Base-by-base conservation (phyloP, 2,888 invertebrate genomes). In the Brachyopa scutellaris region DNA sequence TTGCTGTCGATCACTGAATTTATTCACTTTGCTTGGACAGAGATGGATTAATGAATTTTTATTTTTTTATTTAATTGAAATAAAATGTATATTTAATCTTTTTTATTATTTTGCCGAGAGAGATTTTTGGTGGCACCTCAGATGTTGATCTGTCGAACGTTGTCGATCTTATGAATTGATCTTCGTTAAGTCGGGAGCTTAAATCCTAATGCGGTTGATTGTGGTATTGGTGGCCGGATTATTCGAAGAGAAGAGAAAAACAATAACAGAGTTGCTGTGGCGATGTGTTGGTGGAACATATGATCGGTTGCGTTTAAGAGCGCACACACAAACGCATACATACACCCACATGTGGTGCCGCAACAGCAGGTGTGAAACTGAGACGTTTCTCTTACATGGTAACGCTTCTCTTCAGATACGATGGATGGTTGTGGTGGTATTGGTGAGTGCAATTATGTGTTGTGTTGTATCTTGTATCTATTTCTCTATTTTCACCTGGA, bases 111-210 rank as follows among this genome's bases (percentile, higher is more conserved):
- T 59, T 62, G 40, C 55, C 57, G 57, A 53, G 33, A 55, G 29
- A 38, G 26, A 38, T 45, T 9, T 17, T 62, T 47, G 6, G 8
- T 59, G 36, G 38, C 15, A 57, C 47, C 53, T 69, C 42, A 84
- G 87, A 87, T 89, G 88, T 88, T 86, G 84, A 86, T 88, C 87
- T 86, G 86, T 87, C 88, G 89, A 90, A 87, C 87, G 89, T 87
- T 89, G 89, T 88, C 88, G 90, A 88, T 88, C 87, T 88, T 90
- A 88, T 90, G 90, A 89, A 87, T 87, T 87, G 88, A 88, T 88
- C 87, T 88, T 87, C 87, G 86, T 87, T 85, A 86, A 87, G 87
- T 87, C 89, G 88, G 86, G 88, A 90, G 89, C 88, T 90, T 89
- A 88, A 88, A 88, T 88, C 86, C 87, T 87, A 85, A 69, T 69